A percentile compares a stretch with the other conserved stretches of the same genome.
phyloP scores from a whole-genome alignment of 2,113 vertebrate species.

The Melanotaenia duboulayi region DNA sequence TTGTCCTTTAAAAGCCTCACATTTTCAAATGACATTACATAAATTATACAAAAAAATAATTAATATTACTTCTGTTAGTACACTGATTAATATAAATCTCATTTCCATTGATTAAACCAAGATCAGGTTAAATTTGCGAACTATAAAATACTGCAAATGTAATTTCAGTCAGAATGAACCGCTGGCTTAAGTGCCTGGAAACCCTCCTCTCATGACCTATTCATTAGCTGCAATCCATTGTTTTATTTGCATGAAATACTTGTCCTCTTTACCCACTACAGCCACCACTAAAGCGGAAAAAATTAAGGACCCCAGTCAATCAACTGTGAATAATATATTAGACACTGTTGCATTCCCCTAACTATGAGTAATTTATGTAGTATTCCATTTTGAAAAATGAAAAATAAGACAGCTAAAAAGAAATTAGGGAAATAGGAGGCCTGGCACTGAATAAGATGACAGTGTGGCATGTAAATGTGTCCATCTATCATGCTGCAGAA shows the following conservation, averaged over 20 bases:
- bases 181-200: conserved; percentile 28
- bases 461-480: conserved; percentile 69
- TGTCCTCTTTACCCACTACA: conserved; percentile 28
- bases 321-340: conserved; percentile 73
- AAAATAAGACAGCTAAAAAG: conserved; percentile 42
- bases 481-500: conserved; percentile 66
- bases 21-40: too few relatives aligned
- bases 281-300: conserved; percentile 46
- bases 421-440: conserved; percentile 43
- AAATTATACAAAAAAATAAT: too few relatives aligned
- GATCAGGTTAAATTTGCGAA: conserved; percentile 6
- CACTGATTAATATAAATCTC: background rate
- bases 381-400: conserved; percentile 39
- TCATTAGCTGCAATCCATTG: conserved; percentile 55
- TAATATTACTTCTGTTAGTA: too few relatives aligned
- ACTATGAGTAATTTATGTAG: conserved; percentile 66
- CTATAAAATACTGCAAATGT: conserved; percentile 3
- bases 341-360: conserved; percentile 46
- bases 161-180: conserved; percentile 24
- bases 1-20: too few relatives aligned
- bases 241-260: conserved; percentile 51
- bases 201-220: conserved; percentile 26
- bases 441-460: conserved; percentile 52
- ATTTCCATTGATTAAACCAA: conserved; percentile 38
- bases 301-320: conserved; percentile 61